Percentiles rank a stretch among this genome's conserved stretches.
These are phyloP conservation scores for Coenonympha glycerion DNA, from an alignment of 2,888 invertebrate species.

Conservation along the genomic window DNA sequence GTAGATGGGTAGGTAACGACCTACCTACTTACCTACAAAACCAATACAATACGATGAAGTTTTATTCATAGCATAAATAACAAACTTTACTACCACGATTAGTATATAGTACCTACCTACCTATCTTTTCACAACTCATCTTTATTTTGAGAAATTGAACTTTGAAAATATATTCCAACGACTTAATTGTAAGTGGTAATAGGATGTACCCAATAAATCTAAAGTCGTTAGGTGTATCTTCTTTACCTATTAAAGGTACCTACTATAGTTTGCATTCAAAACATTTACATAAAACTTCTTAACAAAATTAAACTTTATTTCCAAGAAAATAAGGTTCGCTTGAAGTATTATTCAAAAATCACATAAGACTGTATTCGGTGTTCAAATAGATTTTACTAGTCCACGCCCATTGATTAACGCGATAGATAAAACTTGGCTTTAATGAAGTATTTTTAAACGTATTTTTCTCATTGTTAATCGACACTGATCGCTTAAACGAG, in stretches of 20 bases:
- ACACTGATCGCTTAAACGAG: conserved; percentile 37
- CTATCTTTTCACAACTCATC: no score
- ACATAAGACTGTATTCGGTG: conserved; percentile 32
- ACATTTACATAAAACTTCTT: neutral
- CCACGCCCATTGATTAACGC: conserved; percentile 68
- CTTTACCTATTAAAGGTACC: conserved; percentile 53
- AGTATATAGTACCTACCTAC: no score
- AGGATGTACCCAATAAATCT: conserved; percentile 54
- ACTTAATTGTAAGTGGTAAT: conserved; percentile 63
- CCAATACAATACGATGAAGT: no score
- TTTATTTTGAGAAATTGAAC: conserved; percentile 6
- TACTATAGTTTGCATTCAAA: conserved; percentile 11
- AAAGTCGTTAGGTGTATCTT: conserved; percentile 51
- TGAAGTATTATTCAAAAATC: conserved; percentile 11
- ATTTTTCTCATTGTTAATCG: conserved; percentile 66
- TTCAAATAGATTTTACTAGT: conserved; percentile 49
- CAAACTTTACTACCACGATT: no score
- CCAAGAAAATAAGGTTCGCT: conserved; percentile 17
- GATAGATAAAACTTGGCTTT: conserved; percentile 61
- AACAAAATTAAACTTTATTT: conserved; percentile 29
- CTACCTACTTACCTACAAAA: no score
- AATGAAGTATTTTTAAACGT: conserved; percentile 68
- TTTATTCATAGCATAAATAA: no score
- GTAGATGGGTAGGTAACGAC: no score
- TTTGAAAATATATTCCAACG: conserved; percentile 43